These are phyloP conservation scores for Homarus americanus DNA, from an alignment of 1,140 invertebrate genomes.

Conservation along the genomic window DNA sequence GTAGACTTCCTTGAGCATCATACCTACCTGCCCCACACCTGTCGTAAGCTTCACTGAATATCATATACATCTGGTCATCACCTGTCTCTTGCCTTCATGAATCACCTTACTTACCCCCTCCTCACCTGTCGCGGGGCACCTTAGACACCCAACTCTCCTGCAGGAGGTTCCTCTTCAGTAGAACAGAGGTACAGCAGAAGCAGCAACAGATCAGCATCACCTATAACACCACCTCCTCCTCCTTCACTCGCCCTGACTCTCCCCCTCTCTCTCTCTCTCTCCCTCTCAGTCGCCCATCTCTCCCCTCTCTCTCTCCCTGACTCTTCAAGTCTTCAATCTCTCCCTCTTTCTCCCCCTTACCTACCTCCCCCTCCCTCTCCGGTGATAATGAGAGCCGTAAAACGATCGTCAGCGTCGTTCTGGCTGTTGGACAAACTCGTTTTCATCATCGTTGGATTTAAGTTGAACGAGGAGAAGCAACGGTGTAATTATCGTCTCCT, in stretches of 20 bases:
- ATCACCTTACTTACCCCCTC: no score
- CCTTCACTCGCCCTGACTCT: not conserved
- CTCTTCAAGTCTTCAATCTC: no score
- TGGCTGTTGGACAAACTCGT: constrained; percentile 48
- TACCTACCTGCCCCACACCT: no score
- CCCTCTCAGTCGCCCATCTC: no score
- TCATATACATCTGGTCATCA: no score
- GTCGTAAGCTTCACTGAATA: no score
- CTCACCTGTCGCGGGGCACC: no score
- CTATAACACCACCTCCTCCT: not conserved
- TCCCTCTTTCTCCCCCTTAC: no score
- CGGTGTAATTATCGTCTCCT: constrained; percentile 38
- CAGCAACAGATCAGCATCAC: not conserved
- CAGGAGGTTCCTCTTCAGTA: no score
- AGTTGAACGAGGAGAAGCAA: constrained; percentile 10
- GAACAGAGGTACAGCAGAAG: no score
- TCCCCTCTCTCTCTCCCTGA: not conserved
- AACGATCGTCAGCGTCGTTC: constrained; percentile 3
- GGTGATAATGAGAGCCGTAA: constrained; percentile 4
- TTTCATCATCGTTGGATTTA: constrained; percentile 50
- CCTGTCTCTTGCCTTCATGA: no score
- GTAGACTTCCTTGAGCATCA: not conserved
- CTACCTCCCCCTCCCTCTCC: not conserved
- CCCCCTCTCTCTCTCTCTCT: not conserved
- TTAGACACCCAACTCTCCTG: no score